Conservation (phyloP, 2,113 vertebrate species). For the Microtus ochrogaster region DNA sequence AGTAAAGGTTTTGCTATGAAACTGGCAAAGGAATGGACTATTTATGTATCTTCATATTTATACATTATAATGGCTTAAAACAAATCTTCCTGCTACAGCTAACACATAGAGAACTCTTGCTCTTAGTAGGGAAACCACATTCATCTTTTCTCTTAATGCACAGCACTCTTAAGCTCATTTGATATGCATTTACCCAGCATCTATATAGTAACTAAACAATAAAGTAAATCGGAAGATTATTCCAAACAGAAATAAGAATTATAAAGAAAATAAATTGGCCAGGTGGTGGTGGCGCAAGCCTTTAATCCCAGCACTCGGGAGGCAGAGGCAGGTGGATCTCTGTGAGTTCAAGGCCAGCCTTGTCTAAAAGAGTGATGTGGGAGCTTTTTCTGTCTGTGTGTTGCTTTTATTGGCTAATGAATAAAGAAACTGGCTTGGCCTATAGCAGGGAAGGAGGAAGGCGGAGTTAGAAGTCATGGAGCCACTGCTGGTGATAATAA, state of each 20-base stretch:
- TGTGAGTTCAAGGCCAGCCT: too few species aligned
- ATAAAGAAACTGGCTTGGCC: too few species aligned
- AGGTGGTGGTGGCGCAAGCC: too few species aligned
- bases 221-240: neutral
- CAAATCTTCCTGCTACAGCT: neutral
- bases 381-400: too few species aligned
- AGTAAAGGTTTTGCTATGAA: neutral
- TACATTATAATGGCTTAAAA: neutral
- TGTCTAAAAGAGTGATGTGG: too few species aligned
- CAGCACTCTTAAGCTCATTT: slow-evolving; percentile 1
- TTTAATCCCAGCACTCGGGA: too few species aligned
- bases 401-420: too few species aligned
- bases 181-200: neutral
- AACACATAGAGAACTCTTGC: neutral
- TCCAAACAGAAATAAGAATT: neutral
- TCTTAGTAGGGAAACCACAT: neutral
- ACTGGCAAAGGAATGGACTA: neutral
- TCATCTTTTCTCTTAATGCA: neutral
- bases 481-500: too few species aligned
- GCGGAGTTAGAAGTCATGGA: too few species aligned
- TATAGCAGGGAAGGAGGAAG: too few species aligned
- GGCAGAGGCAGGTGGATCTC: too few species aligned
- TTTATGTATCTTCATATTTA: neutral
- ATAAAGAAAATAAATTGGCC: neutral
- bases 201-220: neutral